phyloP scores from a whole-genome alignment of 1,140 invertebrate species.

The Goniozus legneri region DNA sequence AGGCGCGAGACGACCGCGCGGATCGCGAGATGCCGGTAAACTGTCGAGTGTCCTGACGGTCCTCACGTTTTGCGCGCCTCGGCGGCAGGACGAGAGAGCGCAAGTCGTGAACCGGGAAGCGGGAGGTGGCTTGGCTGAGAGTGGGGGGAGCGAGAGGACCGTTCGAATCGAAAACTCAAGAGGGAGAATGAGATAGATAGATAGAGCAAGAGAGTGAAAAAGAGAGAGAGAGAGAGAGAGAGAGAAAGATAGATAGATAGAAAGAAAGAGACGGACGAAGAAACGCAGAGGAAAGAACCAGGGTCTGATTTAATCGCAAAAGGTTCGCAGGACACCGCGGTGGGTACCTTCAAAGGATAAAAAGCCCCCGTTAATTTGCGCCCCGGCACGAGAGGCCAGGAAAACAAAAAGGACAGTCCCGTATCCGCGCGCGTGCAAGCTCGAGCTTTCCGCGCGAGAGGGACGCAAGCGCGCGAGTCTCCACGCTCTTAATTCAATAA shows the following conservation, averaged over 20 bases:
- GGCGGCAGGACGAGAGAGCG: too few species aligned
- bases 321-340: conserved; percentile 13
- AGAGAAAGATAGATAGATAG: not conserved
- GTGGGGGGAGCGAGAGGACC: too few species aligned
- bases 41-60: conserved; percentile 30
- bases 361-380: conserved; percentile 27
- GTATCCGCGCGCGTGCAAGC: conserved; percentile 1
- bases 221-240: not conserved
- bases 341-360: conserved; percentile 26
- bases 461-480: too few species aligned
- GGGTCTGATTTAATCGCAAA: conserved; percentile 26
- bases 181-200: conserved; percentile 6
- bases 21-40: conserved; percentile 28
- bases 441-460: too few species aligned
- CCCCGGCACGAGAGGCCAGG: not conserved
- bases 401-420: conserved; percentile 13
- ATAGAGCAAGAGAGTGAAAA: too few species aligned
- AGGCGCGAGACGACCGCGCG: conserved; percentile 18
- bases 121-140: too few species aligned
- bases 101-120: too few species aligned
- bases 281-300: conserved; percentile 1
- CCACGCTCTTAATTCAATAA: too few species aligned
- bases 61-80: conserved; percentile 6
- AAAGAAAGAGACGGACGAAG: conserved; percentile 2
- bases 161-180: not conserved